These are phyloP conservation scores for Ochotona princeps DNA, from an alignment of 2,113 vertebrate species.

Conservation along the genomic window DNA sequence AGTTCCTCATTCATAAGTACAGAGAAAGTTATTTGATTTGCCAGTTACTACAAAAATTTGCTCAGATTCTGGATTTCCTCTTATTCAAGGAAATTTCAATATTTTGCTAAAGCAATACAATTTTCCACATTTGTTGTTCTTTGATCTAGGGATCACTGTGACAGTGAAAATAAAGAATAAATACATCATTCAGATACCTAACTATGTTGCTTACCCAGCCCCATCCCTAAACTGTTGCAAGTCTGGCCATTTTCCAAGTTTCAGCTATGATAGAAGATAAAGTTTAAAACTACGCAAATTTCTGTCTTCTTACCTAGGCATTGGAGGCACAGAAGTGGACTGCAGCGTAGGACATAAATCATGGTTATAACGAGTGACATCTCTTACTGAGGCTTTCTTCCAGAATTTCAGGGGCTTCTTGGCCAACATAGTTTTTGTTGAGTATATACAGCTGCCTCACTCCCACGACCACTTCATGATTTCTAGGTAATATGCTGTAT, in stretches of 20 bases:
- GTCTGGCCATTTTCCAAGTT: conserved; percentile 36
- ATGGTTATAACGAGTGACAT: background rate
- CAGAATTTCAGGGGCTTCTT: background rate
- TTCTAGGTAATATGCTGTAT: background rate
- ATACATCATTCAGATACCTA: background rate
- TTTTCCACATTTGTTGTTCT: conserved; percentile 38
- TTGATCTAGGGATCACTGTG: background rate
- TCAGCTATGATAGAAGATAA: conserved; percentile 14
- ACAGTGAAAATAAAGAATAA: conserved; percentile 1
- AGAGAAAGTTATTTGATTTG: background rate
- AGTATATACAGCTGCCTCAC: background rate
- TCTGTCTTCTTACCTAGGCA: background rate
- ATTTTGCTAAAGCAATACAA: conserved; percentile 15
- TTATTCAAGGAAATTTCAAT: conserved; percentile 16
- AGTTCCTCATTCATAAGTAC: background rate
- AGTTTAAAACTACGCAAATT: conserved; percentile 14
- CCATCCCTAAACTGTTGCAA: background rate
- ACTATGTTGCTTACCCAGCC: background rate
- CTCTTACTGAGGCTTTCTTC: background rate
- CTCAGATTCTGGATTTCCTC: conserved; percentile 14
- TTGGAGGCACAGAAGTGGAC: background rate
- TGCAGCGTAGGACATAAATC: background rate
- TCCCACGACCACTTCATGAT: background rate
- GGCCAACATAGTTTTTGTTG: background rate
- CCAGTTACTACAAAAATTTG: background rate